Conservation (phyloP, 2,888 invertebrate species). For the Phyto melanocephala region DNA sequence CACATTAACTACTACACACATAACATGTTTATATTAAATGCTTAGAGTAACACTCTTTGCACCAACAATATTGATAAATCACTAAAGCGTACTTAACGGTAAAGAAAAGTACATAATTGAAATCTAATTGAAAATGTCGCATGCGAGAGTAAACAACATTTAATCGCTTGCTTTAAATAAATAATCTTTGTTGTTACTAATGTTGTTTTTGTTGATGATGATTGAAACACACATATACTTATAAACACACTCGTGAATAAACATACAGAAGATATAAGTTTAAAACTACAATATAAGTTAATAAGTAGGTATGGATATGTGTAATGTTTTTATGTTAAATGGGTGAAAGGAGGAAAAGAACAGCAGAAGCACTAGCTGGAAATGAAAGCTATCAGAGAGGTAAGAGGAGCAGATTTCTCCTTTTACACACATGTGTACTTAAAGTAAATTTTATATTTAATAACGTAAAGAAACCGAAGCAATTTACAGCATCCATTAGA, state of each 20-base stretch:
- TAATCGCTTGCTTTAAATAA: constrained; percentile 66
- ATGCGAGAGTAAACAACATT: constrained; percentile 64
- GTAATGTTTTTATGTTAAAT: too few relatives aligned
- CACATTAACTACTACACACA: too few relatives aligned
- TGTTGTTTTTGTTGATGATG: neutral
- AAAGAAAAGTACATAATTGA: constrained; percentile 50
- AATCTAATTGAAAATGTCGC: constrained; percentile 60
- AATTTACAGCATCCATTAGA: neutral
- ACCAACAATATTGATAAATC: too few relatives aligned
- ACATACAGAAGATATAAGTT: neutral
- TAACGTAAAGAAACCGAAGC: neutral
- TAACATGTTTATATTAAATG: too few relatives aligned
- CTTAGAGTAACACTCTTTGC: too few relatives aligned
- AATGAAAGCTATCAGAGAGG: neutral
- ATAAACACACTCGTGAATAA: neutral
- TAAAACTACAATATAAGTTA: constrained; percentile 22
- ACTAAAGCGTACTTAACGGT: constrained; percentile 42
- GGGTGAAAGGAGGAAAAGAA: too few relatives aligned
- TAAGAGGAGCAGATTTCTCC: neutral
- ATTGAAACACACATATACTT: neutral
- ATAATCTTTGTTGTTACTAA: constrained; percentile 40
- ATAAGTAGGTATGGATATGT: too few relatives aligned
- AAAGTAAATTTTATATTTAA: neutral
- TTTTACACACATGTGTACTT: neutral
- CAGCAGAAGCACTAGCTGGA: too few relatives aligned